Conservation (phyloP, 2,888 invertebrate species). For the Amphipoea oculea region DNA sequence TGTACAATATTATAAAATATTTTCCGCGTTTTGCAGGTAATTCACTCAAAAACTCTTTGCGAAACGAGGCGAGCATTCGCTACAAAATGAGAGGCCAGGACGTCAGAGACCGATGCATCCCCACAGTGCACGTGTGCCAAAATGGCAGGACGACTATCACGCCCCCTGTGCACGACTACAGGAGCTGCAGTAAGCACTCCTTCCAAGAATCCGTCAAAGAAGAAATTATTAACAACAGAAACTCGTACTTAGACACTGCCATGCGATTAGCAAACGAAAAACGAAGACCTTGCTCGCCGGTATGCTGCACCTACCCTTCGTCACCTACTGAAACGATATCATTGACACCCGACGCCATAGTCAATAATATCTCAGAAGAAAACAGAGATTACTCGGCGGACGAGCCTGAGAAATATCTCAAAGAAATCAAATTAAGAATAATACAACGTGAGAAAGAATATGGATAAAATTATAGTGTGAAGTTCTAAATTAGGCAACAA, state of each 20-base stretch:
- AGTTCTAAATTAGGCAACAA: slow-evolving; percentile 13
- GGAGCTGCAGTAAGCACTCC: slow-evolving; percentile 41
- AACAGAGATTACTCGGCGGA: slow-evolving; percentile 82
- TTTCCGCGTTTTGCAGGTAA: slow-evolving; percentile 58
- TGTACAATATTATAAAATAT: neutral
- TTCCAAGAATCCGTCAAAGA: slow-evolving; percentile 30
- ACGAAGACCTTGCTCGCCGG: slow-evolving; percentile 44
- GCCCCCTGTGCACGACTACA: slow-evolving; percentile 44
- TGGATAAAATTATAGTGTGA: slow-evolving; percentile 47
- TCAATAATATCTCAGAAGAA: slow-evolving; percentile 77
- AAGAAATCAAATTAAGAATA: slow-evolving; percentile 71
- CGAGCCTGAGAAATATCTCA: slow-evolving; percentile 83
- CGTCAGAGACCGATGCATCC: slow-evolving; percentile 46
- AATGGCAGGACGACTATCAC: slow-evolving; percentile 53
- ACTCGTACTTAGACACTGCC: slow-evolving; percentile 35
- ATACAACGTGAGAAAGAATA: slow-evolving; percentile 64
- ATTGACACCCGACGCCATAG: slow-evolving; percentile 47
- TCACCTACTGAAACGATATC: slow-evolving; percentile 51
- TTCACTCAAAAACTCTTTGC: slow-evolving; percentile 73
- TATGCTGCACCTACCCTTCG: slow-evolving; percentile 48
- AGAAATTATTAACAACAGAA: slow-evolving; percentile 39
- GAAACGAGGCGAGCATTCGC: slow-evolving; percentile 70
- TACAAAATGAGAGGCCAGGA: slow-evolving; percentile 58
- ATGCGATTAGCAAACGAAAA: slow-evolving; percentile 29
- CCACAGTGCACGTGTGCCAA: slow-evolving; percentile 62